Evolutionary conservation across 2,797 vertebrate species (phyloP).

Genomic region (Galagoides demidoff): DNA sequence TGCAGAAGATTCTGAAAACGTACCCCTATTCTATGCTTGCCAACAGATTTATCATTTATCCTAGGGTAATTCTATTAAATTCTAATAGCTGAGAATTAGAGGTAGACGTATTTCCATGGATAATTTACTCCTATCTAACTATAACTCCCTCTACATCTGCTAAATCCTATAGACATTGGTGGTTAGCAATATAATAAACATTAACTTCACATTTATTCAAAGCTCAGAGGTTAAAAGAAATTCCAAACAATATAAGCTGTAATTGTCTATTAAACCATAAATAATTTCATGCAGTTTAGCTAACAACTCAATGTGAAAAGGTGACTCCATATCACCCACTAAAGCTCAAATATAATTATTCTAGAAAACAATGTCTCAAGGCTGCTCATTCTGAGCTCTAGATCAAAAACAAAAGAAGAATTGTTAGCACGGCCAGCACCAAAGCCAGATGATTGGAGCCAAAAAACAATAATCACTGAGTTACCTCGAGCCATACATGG

Average conservation of each 20-base stretch:
- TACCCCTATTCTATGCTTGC: background rate
- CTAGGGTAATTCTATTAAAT: slow-evolving; percentile 6
- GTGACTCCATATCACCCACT: background rate
- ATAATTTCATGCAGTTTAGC: background rate
- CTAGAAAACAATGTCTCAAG: background rate
- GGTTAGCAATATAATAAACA: background rate
- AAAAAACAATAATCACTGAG: background rate
- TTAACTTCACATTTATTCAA: slow-evolving; percentile 1
- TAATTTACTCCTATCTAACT: background rate
- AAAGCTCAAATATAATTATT: background rate
- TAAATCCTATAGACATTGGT: background rate
- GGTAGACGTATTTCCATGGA: background rate
- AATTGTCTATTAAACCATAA: background rate
- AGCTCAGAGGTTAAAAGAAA: background rate
- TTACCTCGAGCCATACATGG: background rate
- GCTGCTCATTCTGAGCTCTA: background rate
- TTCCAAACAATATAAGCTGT: background rate
- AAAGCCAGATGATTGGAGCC: background rate
- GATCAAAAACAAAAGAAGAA: background rate
- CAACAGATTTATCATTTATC: background rate
- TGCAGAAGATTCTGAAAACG: slow-evolving; percentile 45
- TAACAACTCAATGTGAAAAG: background rate
- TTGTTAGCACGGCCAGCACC: background rate
- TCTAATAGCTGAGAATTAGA: background rate
- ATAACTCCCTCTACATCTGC: background rate